Evolutionary conservation across 2,888 invertebrate species (phyloP), one percentile per base, ranked within the genome.

Genomic region (Gastracanthus pulcherrimus): DNA sequence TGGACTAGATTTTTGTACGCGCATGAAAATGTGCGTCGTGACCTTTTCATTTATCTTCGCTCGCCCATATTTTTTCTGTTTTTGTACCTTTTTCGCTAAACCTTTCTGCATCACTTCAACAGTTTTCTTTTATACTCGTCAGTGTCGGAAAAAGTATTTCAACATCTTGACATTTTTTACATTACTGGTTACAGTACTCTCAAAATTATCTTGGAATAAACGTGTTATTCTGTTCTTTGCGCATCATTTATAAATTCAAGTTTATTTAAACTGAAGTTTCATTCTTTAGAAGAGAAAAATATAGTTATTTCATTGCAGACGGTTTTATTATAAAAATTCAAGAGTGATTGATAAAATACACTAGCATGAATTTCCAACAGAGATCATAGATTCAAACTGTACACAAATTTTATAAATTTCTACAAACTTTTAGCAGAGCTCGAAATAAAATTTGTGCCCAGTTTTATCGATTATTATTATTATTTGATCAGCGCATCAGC

Each of bases 1-100:
- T 72, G 72, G 76, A 83, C 81, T 83, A 83, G 78, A 78, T 74
- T 81, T 60, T 41, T 41, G 58, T 55, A 45, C 58, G 36, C 81
- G 19, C 71, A 64, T 62, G 23, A n/a, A 36, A 51, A 45, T 34
- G 26, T 69, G 67, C 60, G 60, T 60, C 31, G 11, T n/a, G 67
- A 72, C 4, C 16, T 60, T 72, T 36, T 76, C 34, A 60, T 45
- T 76, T 58, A 75, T 51, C 23, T 67, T 19, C n/a, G 16, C n/a
- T 51, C 19, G 45, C n/a, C 29, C 23, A 26, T 62, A n/a, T 9
- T 36, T 29, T 51, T 36, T 67, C 7, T 58, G 5, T 31, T 55
- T 78, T 72, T 76, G 62, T 81, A 60, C 48, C 69, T 48, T 51
- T n/a, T n/a, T n/a, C 7, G 5, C 9, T 34, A 29, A 11, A 34